Conservation (phyloP, 1,140 invertebrate genomes). For the Drosophila mauritiana region DNA sequence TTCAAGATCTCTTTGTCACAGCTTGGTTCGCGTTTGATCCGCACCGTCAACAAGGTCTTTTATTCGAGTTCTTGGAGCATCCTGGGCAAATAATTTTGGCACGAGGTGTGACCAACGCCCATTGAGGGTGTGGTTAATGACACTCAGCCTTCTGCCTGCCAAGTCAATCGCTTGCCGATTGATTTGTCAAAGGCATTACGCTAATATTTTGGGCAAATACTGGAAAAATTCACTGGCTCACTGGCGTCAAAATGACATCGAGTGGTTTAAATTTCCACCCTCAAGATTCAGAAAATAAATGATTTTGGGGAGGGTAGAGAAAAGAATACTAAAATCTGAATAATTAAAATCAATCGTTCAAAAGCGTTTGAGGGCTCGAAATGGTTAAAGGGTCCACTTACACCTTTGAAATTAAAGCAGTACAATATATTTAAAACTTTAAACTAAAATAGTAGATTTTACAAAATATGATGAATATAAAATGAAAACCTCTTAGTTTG, state of each 20-base stretch:
- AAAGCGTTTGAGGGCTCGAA: slow-evolving; percentile 2
- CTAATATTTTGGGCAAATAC: slow-evolving; percentile 72
- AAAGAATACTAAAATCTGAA: not conserved
- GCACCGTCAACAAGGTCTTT: slow-evolving; percentile 55
- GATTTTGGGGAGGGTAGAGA: slow-evolving; percentile 3
- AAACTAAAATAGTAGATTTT: not conserved
- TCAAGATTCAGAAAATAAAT: slow-evolving; percentile 40
- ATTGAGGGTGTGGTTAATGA: slow-evolving; percentile 34
- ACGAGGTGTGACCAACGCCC: slow-evolving; percentile 54
- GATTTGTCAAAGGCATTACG: slow-evolving; percentile 78
- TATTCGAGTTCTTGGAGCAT: slow-evolving; percentile 30
- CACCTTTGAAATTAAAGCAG: not conserved
- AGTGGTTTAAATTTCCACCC: slow-evolving; percentile 51
- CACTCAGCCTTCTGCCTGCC: slow-evolving; percentile 56
- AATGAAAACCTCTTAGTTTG: too few relatives aligned
- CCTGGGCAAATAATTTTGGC: slow-evolving; percentile 41
- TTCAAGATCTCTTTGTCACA: slow-evolving; percentile 37
- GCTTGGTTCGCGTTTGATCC: slow-evolving; percentile 64
- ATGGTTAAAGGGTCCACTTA: not conserved
- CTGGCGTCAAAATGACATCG: slow-evolving; percentile 71
- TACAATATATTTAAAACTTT: not conserved
- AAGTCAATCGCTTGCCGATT: slow-evolving; percentile 53
- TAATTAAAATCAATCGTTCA: slow-evolving; percentile 29
- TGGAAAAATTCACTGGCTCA: slow-evolving; percentile 35
- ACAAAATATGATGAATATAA: too few relatives aligned